Base-by-base conservation (phyloP, 2,888 invertebrate genomes). In the Himalopsyche tibetana region DNA sequence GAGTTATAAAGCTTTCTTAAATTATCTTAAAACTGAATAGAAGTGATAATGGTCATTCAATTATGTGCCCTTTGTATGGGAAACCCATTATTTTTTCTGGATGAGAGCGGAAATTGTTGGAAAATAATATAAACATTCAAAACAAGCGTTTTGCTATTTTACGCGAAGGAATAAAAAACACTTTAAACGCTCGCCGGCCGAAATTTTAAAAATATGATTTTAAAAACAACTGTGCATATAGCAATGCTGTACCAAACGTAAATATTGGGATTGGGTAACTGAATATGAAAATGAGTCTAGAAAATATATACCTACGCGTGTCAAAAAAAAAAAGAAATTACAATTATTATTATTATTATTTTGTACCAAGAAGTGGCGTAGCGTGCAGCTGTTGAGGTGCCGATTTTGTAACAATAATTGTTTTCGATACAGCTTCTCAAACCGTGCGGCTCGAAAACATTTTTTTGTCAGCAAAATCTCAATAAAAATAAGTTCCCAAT, bases 331-430 rank as follows among this genome's bases (percentile, higher is more conserved):
- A 51, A 51, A 51, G 19, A 56, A 56, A 19, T n/a, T n/a, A 56
- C 12, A 11, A 51, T 5, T 51, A 51, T 51, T 51, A 51, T 51
- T 51, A 51, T 51, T 63, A 19, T 63, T 63, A 63, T 63, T 63
- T 63, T 63, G 63, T 51, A 51, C 51, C 15, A 51, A 63, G 28
- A 63, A 63, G 63, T 63, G 63, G 63, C 63, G 63, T 63, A 63
- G 63, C 63, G 63, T 63, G 63, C 63, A 63, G 63, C 63, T 63
- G 63, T 63, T 63, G 63, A 63, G 63, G 63, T 63, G 63, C 63
- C 19, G 63, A 63, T 63, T 63, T 63, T 63, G 63, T 63, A 63
- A 63, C 19, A 63, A 63, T 63, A 63, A 63, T 63, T 63, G 63
- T 63, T 51, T 51, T 51, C 51, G 63, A 63, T 63, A 19, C 63